Conservation (phyloP, 2,888 invertebrate species). For the Ophioninae sp. region DNA sequence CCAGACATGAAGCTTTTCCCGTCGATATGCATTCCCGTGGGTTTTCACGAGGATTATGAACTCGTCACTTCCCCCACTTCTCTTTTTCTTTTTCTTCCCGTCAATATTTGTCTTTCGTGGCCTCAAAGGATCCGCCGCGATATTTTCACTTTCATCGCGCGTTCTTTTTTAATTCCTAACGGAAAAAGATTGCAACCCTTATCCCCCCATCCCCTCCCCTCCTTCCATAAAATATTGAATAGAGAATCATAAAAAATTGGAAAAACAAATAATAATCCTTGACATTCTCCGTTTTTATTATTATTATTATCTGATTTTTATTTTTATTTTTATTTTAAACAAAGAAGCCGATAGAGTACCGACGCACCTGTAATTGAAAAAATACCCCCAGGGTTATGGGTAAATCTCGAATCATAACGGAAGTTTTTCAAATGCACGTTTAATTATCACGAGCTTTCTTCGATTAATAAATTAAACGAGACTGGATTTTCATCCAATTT, state of each 20-base stretch:
- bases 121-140: slow-evolving; percentile 58
- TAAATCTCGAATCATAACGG: slow-evolving; percentile 38
- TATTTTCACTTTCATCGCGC: slow-evolving; percentile 45
- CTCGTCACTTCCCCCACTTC: slow-evolving; percentile 45
- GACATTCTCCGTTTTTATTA: neutral
- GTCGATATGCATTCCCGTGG: slow-evolving; percentile 47
- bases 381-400: slow-evolving; percentile 5
- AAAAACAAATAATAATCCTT: neutral
- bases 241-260: slow-evolving; percentile 9
- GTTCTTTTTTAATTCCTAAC: slow-evolving; percentile 52
- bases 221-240: no score
- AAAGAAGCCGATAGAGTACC: neutral
- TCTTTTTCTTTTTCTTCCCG: slow-evolving; percentile 60
- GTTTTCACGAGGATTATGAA: slow-evolving; percentile 67
- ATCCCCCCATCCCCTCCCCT: neutral
- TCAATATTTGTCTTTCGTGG: slow-evolving; percentile 70
- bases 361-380: slow-evolving; percentile 41
- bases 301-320: no score
- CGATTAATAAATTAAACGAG: slow-evolving; percentile 23
- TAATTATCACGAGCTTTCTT: slow-evolving; percentile 40
- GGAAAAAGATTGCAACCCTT: slow-evolving; percentile 55
- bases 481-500: neutral
- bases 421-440: slow-evolving; percentile 40
- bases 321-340: neutral
- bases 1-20: slow-evolving; percentile 50